phyloP scores from a whole-genome alignment of 2,888 invertebrate genomes.

The Microctonus hyperodae region DNA sequence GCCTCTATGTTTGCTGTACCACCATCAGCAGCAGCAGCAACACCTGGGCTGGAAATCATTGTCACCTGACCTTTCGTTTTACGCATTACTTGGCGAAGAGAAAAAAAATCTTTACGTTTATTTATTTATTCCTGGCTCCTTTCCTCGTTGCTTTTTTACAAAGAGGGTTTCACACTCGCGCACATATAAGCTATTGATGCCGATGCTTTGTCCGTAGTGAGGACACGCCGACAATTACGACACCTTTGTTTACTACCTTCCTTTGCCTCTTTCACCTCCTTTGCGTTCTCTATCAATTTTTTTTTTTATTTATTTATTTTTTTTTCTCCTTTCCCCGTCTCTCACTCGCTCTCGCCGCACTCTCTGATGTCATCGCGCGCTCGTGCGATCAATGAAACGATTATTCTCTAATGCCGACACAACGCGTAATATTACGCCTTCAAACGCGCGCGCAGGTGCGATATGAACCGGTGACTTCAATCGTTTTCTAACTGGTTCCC shows the following conservation, averaged over 20 bases:
- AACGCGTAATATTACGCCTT: slow-evolving; percentile 31
- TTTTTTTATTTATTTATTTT: too few species aligned
- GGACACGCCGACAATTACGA: slow-evolving; percentile 45
- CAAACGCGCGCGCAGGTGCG: slow-evolving; percentile 32
- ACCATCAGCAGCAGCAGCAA: slow-evolving; percentile 13
- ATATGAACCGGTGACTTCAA: slow-evolving; percentile 31
- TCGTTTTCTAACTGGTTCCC: slow-evolving; percentile 24
- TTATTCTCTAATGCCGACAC: slow-evolving; percentile 39
- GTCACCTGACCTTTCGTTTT: slow-evolving; percentile 42
- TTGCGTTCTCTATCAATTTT: slow-evolving; percentile 11
- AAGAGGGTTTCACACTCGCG: neutral
- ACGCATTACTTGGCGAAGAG: neutral
- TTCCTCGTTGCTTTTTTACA: neutral
- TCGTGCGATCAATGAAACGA: slow-evolving; percentile 42
- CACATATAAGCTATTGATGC: slow-evolving; percentile 1
- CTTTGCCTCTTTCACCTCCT: slow-evolving; percentile 22
- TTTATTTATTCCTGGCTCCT: slow-evolving; percentile 8
- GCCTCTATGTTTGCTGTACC: slow-evolving; percentile 24
- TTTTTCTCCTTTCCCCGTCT: slow-evolving; percentile 8
- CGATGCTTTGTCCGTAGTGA: slow-evolving; percentile 38
- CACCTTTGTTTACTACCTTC: slow-evolving; percentile 43
- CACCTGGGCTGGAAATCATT: slow-evolving; percentile 38
- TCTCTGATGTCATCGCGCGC: slow-evolving; percentile 39
- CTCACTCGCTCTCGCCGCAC: slow-evolving; percentile 25
- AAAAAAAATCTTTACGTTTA: slow-evolving; percentile 3